These are phyloP conservation scores for Coluber constrictor DNA, from an alignment of 2,797 vertebrate species.

Conservation along the genomic window DNA sequence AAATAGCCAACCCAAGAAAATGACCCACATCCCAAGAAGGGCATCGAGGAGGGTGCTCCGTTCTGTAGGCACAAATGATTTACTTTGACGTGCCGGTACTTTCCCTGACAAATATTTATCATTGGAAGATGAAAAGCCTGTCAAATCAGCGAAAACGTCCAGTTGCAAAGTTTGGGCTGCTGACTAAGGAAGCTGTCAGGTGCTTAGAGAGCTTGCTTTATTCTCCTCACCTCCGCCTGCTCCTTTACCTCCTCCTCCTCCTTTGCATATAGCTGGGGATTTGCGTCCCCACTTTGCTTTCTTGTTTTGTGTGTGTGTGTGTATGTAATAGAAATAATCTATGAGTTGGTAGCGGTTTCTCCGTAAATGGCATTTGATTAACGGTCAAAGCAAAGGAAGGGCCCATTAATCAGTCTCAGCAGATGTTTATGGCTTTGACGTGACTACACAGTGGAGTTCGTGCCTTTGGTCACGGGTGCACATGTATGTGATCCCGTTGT, in stretches of 20 bases:
- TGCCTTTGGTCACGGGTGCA: background rate
- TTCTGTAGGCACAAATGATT: background rate
- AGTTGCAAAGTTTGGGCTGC: background rate
- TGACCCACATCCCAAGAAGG: background rate
- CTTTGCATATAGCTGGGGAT: background rate
- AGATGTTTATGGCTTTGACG: conserved; percentile 22
- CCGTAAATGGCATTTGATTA: background rate
- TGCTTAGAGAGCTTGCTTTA: background rate
- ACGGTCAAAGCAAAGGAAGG: background rate
- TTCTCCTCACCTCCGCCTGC: background rate
- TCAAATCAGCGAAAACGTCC: background rate
- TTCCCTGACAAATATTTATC: background rate
- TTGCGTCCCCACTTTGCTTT: background rate
- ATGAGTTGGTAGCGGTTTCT: background rate
- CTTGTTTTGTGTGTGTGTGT: no score
- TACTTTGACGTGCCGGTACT: background rate
- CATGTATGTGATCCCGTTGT: background rate
- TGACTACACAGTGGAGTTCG: rapidly evolving
- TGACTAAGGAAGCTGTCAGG: background rate
- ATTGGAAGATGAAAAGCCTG: background rate
- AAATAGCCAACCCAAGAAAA: background rate
- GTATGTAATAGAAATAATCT: background rate
- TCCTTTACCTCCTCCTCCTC: background rate
- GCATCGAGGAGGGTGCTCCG: background rate
- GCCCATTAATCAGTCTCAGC: conserved; percentile 16